Percentiles rank a stretch among this genome's conserved stretches.
Evolutionary conservation across 2,113 vertebrate genomes (phyloP).

Genomic region (Colistium nudipinnis): DNA sequence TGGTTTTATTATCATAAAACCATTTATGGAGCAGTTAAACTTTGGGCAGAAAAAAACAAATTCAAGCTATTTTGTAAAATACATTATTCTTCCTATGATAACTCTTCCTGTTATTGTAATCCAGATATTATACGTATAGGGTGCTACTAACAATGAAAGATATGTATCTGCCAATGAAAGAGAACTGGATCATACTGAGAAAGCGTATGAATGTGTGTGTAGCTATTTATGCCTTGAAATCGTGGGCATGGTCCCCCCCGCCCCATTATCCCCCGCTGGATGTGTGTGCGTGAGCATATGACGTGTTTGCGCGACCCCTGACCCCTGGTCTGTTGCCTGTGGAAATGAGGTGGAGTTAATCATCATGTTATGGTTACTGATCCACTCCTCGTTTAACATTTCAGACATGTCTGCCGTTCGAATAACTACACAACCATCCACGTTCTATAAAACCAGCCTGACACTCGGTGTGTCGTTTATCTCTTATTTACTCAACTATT

Average conservation of each 20-base stretch:
- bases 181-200: conserved; percentile 42
- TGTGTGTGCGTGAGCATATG: conserved; percentile 13
- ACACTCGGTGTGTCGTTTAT: conserved; percentile 54
- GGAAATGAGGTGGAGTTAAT: conserved; percentile 19
- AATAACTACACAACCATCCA: background rate
- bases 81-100: conserved; percentile 48
- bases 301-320: background rate
- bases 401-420: conserved; percentile 23
- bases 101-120: conserved; percentile 62
- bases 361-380: background rate
- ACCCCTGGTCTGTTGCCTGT: conserved; percentile 32
- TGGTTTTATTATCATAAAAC: conserved; percentile 19
- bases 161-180: conserved; percentile 36
- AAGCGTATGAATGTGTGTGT: conserved; percentile 5
- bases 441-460: conserved; percentile 23
- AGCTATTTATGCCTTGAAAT: background rate
- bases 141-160: conserved; percentile 73
- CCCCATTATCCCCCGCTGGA: background rate
- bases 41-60: conserved; percentile 19
- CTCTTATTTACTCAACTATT: background rate
- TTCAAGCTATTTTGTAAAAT: conserved; percentile 54
- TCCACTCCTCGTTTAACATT: conserved; percentile 18
- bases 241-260: background rate
- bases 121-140: conserved; percentile 60
- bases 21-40: conserved; percentile 31